Evolutionary conservation across 2,797 vertebrate genomes (phyloP), one percentile per base, ranked within the genome.

Genomic region (Capromys pilorides): DNA sequence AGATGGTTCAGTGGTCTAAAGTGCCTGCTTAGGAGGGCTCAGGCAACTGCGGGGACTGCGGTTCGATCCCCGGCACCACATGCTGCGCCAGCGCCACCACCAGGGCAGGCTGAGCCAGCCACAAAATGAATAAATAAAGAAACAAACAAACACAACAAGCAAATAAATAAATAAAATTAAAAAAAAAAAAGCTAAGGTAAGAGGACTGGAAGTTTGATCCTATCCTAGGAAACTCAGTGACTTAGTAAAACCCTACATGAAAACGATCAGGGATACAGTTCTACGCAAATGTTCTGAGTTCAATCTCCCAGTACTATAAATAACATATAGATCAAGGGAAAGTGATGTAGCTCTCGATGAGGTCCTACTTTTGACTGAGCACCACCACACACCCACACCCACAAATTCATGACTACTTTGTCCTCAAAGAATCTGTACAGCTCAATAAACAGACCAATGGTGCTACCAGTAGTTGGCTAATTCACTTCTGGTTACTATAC

Each of bases 401-500:
- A 51, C 4, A 24, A 89, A 71, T 73, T 90, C 6, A 88, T 83
- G n/a, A 93, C 33, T 78, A 57, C 45, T 91, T 95, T 93, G 31
- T 69, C 54, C 79, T 69, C 31, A 95, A 92, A 64, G 16, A 92
- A 79, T 1, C 81, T 79, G 64, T 93, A 39, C 93, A 91, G 19
- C n/a, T 69, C 61, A 80, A 82, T 26, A 85, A 95, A 33, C 16
- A 79, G 33, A 6, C 71, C 71, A 95, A 45, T 49, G 36, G 67
- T 51, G 41, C 36, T 95, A 59, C 9, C 28, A 87, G 39, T 86
- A 87, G 45, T 86, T 93, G 94, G 62, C 71, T 91, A 94, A 41
- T 95, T 91, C n/a, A 62, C 4, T 90, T 85, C 75, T 85, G 26
- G 21, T 94, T 91, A 94, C 45, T 69, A 69, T 57, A 66, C 94